Percentiles rank a stretch among this genome's conserved stretches.
phyloP scores from a whole-genome alignment of 2,888 invertebrate genomes.

The Liposcelis brunnea region DNA sequence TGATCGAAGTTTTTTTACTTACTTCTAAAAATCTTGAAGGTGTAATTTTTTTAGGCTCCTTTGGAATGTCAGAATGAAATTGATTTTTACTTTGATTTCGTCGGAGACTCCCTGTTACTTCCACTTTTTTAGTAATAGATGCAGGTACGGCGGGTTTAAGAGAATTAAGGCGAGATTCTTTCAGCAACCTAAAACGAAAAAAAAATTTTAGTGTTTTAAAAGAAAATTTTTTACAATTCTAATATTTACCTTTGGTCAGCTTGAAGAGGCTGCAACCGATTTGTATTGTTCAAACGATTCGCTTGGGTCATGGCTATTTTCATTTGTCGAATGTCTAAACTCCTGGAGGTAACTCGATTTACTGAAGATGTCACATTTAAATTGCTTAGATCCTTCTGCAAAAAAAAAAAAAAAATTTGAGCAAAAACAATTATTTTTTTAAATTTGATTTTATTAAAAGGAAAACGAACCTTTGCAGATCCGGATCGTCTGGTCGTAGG shows the following conservation, averaged over 20 bases:
- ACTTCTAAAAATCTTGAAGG: too few species aligned
- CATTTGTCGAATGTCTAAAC: constrained; percentile 26
- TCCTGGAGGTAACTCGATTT: constrained; percentile 21
- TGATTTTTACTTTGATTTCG: too few species aligned
- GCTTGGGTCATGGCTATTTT: constrained; percentile 26
- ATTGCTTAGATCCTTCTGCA: not conserved
- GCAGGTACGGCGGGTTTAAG: too few species aligned
- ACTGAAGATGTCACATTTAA: not conserved
- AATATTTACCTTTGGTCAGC: constrained; percentile 1
- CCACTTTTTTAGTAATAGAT: too few species aligned
- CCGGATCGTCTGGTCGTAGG: not conserved
- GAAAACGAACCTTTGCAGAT: constrained; percentile 1
- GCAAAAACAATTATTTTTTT: too few species aligned
- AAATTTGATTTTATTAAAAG: not conserved
- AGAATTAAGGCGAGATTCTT: too few species aligned
- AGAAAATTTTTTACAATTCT: not conserved
- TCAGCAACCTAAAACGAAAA: not conserved
- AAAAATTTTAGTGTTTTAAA: constrained; percentile 2
- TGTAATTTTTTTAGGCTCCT: too few species aligned
- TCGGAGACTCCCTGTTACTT: too few species aligned
- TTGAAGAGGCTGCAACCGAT: too few species aligned
- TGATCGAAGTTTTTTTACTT: too few species aligned
- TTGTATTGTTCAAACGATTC: constrained; percentile 4
- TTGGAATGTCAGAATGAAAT: too few species aligned
- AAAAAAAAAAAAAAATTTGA: too few species aligned